Evolutionary conservation across 2,113 vertebrate genomes (phyloP).

Genomic region (Muntiacus muntjak): DNA sequence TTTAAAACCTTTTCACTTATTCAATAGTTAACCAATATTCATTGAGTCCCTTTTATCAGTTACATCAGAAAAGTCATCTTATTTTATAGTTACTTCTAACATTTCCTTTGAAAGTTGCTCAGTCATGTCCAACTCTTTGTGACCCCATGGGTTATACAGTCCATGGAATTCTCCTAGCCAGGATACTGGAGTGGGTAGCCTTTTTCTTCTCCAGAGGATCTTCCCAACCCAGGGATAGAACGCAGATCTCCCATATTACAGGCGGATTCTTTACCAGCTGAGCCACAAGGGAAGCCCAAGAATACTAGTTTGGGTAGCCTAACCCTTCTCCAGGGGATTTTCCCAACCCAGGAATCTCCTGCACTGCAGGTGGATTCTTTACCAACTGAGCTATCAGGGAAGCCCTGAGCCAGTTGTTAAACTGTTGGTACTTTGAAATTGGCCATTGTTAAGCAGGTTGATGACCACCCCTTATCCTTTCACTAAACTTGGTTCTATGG

Average conservation of each 20-base stretch:
- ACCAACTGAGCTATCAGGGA: neutral
- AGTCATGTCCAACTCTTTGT: neutral
- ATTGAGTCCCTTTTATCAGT: neutral
- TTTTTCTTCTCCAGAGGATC: neutral
- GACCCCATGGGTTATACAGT: neutral
- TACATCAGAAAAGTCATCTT: neutral
- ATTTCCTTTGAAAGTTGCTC: neutral
- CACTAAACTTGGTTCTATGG: neutral
- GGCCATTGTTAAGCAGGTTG: neutral
- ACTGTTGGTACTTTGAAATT: neutral
- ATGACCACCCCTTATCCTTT: neutral
- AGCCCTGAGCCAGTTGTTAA: neutral
- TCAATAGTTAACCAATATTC: neutral
- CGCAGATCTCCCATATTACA: neutral
- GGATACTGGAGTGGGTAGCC: neutral
- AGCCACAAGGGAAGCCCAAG: neutral
- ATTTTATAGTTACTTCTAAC: neutral
- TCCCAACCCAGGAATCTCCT: neutral
- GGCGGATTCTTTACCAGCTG: neutral
- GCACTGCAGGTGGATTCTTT: neutral
- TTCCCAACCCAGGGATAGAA: neutral
- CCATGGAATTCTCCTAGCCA: neutral
- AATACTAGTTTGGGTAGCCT: neutral
- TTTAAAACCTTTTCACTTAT: neutral
- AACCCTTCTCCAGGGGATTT: neutral